Evolutionary conservation across 2,113 vertebrate species (phyloP), one percentile per base, ranked within the genome.

Genomic region (Corythoichthys intestinalis): DNA sequence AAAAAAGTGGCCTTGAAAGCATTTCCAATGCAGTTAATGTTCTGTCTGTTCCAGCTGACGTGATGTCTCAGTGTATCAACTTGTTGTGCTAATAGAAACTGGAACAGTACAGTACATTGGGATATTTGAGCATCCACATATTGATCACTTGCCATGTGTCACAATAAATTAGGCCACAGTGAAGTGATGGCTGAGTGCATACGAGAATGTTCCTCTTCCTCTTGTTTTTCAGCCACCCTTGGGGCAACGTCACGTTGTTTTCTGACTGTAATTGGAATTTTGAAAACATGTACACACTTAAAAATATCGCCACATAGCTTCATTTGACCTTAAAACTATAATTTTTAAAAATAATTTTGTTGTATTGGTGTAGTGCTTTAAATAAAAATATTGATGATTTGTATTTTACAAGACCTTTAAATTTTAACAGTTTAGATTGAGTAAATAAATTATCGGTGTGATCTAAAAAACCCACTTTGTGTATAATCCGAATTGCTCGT

Each of bases 71-170:
- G 7, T 68, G 28, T 37, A n/a, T 76, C 15, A 39, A 35, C 69
- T 66, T 56, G 66, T 72, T 4, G 20, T 35, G 65, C 2, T 38
- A 53, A 52, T 11, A 67, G 48, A 12, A 56, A 62, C 72, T 44
- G 37, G 66, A 52, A 64, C 54, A 68, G 49, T 71, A 70, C 37
- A 67, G 49, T 71, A 70, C 37, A 67, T 34, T 69, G 48, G 71
- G 61, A 77, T 77, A n/a, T 72, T 60, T 56, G 59, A 52, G 60
- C 48, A 41, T 62, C 77, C 79, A 69, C 68, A 68, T 78, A 85
- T 84, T 73, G 86, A 89, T 77, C 47, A 54, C 39, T 34, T 63
- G 34, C 56, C 53, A 54, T 61, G 58, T 82, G 82, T 75, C 80
- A 75, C 65, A 20, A 48, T 67, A 12, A 67, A 73, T 81, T 75